Conservation (phyloP, 2,113 vertebrate genomes). For the Campylorhamphus procurvoides region DNA sequence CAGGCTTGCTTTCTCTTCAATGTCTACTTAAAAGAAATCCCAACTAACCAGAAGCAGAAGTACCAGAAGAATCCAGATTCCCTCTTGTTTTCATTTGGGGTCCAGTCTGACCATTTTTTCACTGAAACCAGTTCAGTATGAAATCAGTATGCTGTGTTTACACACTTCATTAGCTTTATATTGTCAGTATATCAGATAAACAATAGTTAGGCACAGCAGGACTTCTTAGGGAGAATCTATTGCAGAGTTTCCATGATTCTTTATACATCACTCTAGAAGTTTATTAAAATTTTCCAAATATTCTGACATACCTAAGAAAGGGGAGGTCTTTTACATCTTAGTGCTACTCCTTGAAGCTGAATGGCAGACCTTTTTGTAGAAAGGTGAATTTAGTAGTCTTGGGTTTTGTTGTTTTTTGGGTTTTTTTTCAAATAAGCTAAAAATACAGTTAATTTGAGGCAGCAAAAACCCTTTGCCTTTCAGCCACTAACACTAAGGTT, state of each 20-base stretch:
- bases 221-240: not conserved
- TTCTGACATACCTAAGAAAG: slow-evolving; percentile 29
- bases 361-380: slow-evolving; percentile 14
- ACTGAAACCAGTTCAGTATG: not conserved
- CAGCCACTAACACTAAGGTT: not conserved
- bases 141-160: not conserved
- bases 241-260: not conserved
- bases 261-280: slow-evolving; percentile 29
- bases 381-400: slow-evolving; percentile 14
- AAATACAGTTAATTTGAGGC: slow-evolving; percentile 42
- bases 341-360: slow-evolving; percentile 22
- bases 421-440: slow-evolving; percentile 18
- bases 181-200: not conserved
- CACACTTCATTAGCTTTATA: not conserved
- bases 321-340: not conserved
- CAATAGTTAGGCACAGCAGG: not conserved
- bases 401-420: not conserved
- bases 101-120: not conserved
- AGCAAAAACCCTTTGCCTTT: slow-evolving; percentile 27
- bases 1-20: not conserved
- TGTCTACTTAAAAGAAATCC: not conserved
- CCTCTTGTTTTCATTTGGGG: not conserved
- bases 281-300: slow-evolving; percentile 33
- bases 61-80: not conserved
- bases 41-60: not conserved